Evolutionary conservation across 2,888 invertebrate genomes (phyloP).

Genomic region (Ptychoptera contaminata): DNA sequence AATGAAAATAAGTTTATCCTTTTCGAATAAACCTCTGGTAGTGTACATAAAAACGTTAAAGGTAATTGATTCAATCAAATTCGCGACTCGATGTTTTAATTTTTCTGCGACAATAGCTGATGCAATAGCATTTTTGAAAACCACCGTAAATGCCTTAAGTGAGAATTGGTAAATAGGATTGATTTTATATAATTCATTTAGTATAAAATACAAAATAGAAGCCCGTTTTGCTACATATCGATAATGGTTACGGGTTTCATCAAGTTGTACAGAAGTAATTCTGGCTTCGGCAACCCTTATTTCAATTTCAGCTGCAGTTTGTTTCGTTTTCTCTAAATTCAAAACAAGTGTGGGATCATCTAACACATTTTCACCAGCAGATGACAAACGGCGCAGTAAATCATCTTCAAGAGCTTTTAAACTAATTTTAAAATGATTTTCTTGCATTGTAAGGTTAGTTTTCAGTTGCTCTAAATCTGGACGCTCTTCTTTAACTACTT

Average conservation of each 20-base stretch:
- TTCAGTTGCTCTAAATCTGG: slow-evolving; percentile 80
- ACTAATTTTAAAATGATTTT: slow-evolving; percentile 88
- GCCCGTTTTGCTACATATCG: slow-evolving; percentile 72
- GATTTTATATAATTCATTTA: slow-evolving; percentile 82
- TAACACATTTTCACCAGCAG: slow-evolving; percentile 83
- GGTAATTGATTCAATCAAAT: slow-evolving; percentile 75
- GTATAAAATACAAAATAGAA: slow-evolving; percentile 81
- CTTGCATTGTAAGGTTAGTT: slow-evolving; percentile 74
- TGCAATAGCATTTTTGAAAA: slow-evolving; percentile 73
- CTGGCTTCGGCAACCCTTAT: slow-evolving; percentile 76
- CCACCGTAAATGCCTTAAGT: slow-evolving; percentile 82
- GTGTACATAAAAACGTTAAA: slow-evolving; percentile 80
- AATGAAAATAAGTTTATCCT: slow-evolving; percentile 81
- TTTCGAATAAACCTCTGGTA: slow-evolving; percentile 78
- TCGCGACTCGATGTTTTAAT: slow-evolving; percentile 51
- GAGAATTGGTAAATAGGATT: slow-evolving; percentile 95
- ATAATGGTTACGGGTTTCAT: slow-evolving; percentile 81
- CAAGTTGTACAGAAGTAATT: slow-evolving; percentile 75
- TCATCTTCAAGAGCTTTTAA: slow-evolving; percentile 84
- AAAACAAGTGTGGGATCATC: slow-evolving; percentile 81
- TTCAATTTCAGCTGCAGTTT: slow-evolving; percentile 82
- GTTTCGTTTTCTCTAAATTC: slow-evolving; percentile 86
- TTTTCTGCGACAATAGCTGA: slow-evolving; percentile 51
- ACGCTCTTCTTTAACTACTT: slow-evolving; percentile 85
- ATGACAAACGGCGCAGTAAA: slow-evolving; percentile 67